Percentiles rank a stretch among this genome's conserved stretches.
These are phyloP conservation scores for Eurytoma californica DNA, from an alignment of 2,888 invertebrate species.

Conservation along the genomic window DNA sequence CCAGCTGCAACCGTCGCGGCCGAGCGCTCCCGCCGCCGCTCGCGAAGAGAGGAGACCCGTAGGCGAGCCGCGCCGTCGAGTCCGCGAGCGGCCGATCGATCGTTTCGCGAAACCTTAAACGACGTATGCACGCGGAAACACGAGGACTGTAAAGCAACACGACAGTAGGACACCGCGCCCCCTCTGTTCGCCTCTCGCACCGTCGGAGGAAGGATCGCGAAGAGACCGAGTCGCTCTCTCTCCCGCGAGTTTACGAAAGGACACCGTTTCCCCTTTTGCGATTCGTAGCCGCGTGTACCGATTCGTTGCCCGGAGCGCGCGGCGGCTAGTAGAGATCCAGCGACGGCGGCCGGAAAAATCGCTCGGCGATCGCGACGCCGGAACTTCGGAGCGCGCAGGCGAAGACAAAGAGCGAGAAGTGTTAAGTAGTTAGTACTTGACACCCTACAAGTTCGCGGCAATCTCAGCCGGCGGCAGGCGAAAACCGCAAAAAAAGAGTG, in stretches of 20 bases:
- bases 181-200: too few relatives aligned
- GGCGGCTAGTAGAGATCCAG: neutral
- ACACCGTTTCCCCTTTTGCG: too few relatives aligned
- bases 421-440: constrained; percentile 27
- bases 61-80: neutral
- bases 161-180: neutral
- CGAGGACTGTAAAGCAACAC: constrained; percentile 36
- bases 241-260: too few relatives aligned
- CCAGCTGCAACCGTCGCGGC: constrained; percentile 29
- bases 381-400: neutral
- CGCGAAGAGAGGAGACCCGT: constrained; percentile 32
- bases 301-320: neutral
- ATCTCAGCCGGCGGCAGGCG: constrained; percentile 2
- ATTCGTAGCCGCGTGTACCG: neutral
- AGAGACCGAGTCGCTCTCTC: too few relatives aligned
- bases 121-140: neutral
- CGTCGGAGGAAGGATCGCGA: too few relatives aligned
- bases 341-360: neutral
- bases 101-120: constrained; percentile 17
- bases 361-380: neutral
- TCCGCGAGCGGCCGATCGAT: constrained; percentile 4
- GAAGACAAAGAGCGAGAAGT: constrained; percentile 11
- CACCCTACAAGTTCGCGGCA: constrained; percentile 20
- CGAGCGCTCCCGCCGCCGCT: constrained; percentile 20
- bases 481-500: constrained; percentile 11